Percentiles rank a stretch among this genome's conserved stretches.
Conservation (phyloP, 2,113 vertebrate genomes). For the Jaculus jaculus region DNA sequence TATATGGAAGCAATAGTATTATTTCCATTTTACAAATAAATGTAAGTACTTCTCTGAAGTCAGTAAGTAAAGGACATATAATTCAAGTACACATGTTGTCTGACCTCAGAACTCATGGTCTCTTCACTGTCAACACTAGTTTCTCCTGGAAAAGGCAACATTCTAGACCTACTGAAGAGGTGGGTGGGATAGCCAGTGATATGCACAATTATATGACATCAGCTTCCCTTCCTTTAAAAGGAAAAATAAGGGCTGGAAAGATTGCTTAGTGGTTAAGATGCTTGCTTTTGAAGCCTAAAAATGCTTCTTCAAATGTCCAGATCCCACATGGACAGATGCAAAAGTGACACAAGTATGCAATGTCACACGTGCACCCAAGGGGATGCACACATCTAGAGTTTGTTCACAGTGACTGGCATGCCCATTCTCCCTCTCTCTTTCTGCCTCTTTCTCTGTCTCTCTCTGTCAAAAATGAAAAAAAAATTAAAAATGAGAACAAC, state of each 20-base stretch:
- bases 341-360: too few species aligned
- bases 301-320: too few species aligned
- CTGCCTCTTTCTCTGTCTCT: too few species aligned
- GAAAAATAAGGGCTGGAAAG: not conserved
- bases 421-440: too few species aligned
- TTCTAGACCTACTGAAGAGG: not conserved
- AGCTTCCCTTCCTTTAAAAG: not conserved
- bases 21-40: not conserved
- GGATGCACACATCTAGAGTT: too few species aligned
- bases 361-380: too few species aligned
- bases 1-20: not conserved
- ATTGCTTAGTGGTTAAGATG: too few species aligned
- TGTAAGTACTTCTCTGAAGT: not conserved
- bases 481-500: too few species aligned
- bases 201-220: not conserved
- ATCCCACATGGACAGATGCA: too few species aligned
- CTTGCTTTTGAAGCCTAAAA: too few species aligned
- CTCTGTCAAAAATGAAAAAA: too few species aligned
- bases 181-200: fast-evolving
- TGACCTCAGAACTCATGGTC: not conserved
- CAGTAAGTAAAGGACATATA: not conserved
- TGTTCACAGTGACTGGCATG: too few species aligned
- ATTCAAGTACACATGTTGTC: not conserved
- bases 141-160: not conserved
- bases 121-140: not conserved